Evolutionary conservation across 2,888 invertebrate species (phyloP).

Genomic region (Apotomis capreana): DNA sequence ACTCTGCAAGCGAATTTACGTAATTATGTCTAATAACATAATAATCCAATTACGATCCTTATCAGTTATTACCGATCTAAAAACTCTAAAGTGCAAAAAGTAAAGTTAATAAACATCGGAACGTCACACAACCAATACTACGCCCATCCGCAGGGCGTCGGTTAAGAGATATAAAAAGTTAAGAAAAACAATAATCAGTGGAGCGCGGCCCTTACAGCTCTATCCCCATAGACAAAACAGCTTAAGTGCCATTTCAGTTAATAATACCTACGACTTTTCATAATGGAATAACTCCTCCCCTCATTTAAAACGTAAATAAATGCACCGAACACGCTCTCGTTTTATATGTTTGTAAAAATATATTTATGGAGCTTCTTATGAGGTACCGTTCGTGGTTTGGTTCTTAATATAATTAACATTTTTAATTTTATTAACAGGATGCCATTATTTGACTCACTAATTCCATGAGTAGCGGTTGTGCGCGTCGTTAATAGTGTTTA

Average conservation of each 20-base stretch:
- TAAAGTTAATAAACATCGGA: slow-evolving; percentile 16
- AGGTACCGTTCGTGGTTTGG: slow-evolving; percentile 12
- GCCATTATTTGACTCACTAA: neutral
- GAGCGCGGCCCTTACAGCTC: slow-evolving; percentile 53
- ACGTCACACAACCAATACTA: slow-evolving; percentile 43
- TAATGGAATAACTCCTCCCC: slow-evolving; percentile 18
- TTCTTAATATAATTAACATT: slow-evolving; percentile 5
- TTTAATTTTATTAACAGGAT: slow-evolving; percentile 14
- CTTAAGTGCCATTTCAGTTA: slow-evolving; percentile 26
- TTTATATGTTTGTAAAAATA: slow-evolving; percentile 29
- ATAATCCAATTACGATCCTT: neutral
- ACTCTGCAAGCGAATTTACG: neutral
- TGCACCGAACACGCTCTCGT: slow-evolving; percentile 37
- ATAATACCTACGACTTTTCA: neutral
- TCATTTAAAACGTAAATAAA: slow-evolving; percentile 42
- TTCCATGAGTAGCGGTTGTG: neutral
- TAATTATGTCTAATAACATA: neutral
- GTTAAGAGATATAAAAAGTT: slow-evolving; percentile 65
- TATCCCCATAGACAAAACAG: slow-evolving; percentile 44
- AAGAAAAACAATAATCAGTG: slow-evolving; percentile 76
- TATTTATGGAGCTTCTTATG: slow-evolving; percentile 33
- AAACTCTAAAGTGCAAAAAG: slow-evolving; percentile 3
- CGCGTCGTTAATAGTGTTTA: neutral
- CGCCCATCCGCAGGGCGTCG: slow-evolving; percentile 34
- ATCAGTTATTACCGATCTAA: neutral